Percentiles rank a stretch among this genome's conserved stretches.
Evolutionary conservation across 2,113 vertebrate genomes (phyloP).

Genomic region (Capricornis sumatraensis): DNA sequence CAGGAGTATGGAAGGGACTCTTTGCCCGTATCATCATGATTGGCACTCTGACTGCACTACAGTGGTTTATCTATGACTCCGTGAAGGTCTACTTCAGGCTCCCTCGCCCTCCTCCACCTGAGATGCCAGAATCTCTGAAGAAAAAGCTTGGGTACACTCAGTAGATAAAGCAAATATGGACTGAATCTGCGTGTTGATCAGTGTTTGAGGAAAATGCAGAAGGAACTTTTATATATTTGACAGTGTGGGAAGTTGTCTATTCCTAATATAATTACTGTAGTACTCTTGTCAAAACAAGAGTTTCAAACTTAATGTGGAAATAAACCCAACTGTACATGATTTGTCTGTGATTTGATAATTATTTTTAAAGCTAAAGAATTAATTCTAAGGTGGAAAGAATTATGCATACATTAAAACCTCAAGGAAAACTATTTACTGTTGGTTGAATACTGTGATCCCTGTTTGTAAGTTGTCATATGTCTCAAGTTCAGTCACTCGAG

Average conservation of each 20-base stretch:
- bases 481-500: background rate
- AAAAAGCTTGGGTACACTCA: slow-evolving; percentile 96
- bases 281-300: slow-evolving; percentile 70
- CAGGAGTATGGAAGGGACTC: slow-evolving; percentile 99
- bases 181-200: slow-evolving; percentile 79
- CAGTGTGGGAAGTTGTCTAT: slow-evolving; percentile 77
- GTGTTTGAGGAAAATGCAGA: slow-evolving; percentile 71
- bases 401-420: background rate
- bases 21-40: slow-evolving; percentile 99
- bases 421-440: background rate
- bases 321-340: slow-evolving; percentile 79
- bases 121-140: slow-evolving; percentile 99
- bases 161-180: slow-evolving; percentile 79
- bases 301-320: slow-evolving; percentile 79
- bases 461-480: background rate
- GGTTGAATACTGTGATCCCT: background rate
- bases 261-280: slow-evolving; percentile 78
- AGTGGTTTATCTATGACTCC: slow-evolving; percentile 99
- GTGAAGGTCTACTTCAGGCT: slow-evolving; percentile 99
- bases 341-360: slow-evolving; percentile 67
- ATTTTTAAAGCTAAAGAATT: slow-evolving; percentile 15
- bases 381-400: background rate
- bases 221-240: slow-evolving; percentile 85
- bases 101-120: slow-evolving; percentile 96
- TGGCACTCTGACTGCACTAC: slow-evolving; percentile 97